Conservation (phyloP, 2,113 vertebrate species). For the Setophaga coronata region DNA sequence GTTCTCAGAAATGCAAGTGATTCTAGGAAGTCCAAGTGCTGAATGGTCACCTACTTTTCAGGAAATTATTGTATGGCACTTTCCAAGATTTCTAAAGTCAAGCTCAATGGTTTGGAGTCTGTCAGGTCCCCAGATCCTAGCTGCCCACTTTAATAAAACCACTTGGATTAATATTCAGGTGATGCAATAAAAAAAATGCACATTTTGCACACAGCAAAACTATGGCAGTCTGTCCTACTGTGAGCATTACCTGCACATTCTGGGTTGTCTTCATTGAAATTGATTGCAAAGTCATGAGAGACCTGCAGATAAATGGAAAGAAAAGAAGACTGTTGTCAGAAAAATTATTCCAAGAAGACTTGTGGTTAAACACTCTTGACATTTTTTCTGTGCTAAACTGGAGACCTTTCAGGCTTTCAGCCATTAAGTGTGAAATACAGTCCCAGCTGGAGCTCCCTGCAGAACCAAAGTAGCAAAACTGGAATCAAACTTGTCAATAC, state of each 20-base stretch:
- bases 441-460: neutral
- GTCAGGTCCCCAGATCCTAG: neutral
- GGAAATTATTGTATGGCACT: neutral
- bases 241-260: constrained; percentile 90
- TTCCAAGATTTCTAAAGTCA: neutral
- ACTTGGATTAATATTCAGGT: neutral
- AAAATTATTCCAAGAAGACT: constrained; percentile 3
- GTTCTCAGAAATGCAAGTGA: neutral
- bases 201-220: neutral
- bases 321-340: constrained; percentile 42
- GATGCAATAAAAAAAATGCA: neutral
- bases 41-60: neutral
- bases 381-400: constrained; percentile 27
- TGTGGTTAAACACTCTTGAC: constrained; percentile 11
- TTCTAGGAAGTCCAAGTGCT: neutral
- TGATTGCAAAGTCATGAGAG: constrained; percentile 97
- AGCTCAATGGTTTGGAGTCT: neutral
- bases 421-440: constrained; percentile 12
- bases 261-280: constrained; percentile 97
- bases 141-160: neutral
- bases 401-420: constrained; percentile 35
- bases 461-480: constrained; percentile 8
- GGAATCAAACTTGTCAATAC: constrained; percentile 24
- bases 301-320: constrained; percentile 76
- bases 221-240: neutral